Percentiles rank a stretch among this genome's conserved stretches.
Evolutionary conservation across 2,888 invertebrate genomes (phyloP).

Genomic region (Leptarthrus brevirostris): DNA sequence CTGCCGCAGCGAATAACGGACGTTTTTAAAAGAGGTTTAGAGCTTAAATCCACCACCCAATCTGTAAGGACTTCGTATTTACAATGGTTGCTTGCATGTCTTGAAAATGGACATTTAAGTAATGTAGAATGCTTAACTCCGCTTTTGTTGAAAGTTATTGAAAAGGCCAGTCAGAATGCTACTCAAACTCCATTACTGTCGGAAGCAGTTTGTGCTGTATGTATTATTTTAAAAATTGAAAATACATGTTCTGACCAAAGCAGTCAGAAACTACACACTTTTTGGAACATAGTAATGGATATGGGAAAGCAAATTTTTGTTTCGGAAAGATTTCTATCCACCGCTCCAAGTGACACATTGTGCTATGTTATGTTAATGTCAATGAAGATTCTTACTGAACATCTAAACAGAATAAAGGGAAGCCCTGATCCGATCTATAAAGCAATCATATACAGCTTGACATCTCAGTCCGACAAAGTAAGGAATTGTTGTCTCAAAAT

Average conservation of each 20-base stretch:
- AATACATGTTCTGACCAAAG: conserved; percentile 67
- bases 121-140: conserved; percentile 70
- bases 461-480: conserved; percentile 73
- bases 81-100: conserved; percentile 77
- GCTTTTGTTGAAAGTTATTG: conserved; percentile 77
- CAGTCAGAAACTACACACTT: conserved; percentile 67
- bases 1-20: conserved; percentile 76
- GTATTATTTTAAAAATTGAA: conserved; percentile 75
- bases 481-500: conserved; percentile 73
- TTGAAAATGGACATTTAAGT: conserved; percentile 70
- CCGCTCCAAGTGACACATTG: conserved; percentile 78
- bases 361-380: conserved; percentile 80
- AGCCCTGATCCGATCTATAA: conserved; percentile 75
- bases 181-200: conserved; percentile 76
- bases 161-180: conserved; percentile 80
- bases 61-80: conserved; percentile 83
- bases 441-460: conserved; percentile 77
- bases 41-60: conserved; percentile 81
- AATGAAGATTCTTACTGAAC: conserved; percentile 77
- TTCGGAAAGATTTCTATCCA: conserved; percentile 81
- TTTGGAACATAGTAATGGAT: conserved; percentile 80
- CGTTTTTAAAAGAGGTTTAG: conserved; percentile 78
- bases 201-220: conserved; percentile 78
- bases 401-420: conserved; percentile 76
- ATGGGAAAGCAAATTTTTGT: conserved; percentile 83